phyloP scores from a whole-genome alignment of 2,888 invertebrate genomes.

The Archips xylosteana region DNA sequence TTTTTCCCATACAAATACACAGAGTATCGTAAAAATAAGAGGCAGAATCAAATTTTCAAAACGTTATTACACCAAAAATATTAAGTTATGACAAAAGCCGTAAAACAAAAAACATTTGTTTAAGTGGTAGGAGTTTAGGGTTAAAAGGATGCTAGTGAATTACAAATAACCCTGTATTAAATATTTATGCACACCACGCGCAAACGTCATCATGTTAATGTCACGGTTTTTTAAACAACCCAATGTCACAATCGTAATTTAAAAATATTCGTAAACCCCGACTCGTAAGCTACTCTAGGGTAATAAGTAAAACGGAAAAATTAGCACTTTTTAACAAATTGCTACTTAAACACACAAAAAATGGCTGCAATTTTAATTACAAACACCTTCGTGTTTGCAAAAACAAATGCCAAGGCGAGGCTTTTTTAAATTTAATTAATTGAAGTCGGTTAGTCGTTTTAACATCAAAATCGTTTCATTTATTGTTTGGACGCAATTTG shows the following conservation, averaged over 20 bases:
- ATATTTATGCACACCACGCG: constrained; percentile 2
- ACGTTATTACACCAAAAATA: no score
- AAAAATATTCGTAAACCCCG: neutral
- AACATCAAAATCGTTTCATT: constrained; percentile 39
- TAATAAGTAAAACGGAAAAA: constrained; percentile 20
- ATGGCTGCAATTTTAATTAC: constrained; percentile 51
- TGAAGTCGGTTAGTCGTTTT: constrained; percentile 44
- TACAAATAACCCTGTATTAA: no score
- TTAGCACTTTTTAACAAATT: constrained; percentile 29
- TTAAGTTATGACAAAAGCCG: no score
- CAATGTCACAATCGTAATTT: neutral
- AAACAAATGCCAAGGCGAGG: constrained; percentile 58
- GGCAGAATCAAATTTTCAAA: no score
- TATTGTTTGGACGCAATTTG: constrained; percentile 40
- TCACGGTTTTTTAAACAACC: neutral
- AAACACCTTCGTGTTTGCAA: constrained; percentile 51
- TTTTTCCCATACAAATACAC: no score
- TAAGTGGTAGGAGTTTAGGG: no score
- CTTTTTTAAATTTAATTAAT: constrained; percentile 51
- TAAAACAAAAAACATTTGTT: no score
- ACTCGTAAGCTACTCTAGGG: neutral
- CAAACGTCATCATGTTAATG: neutral
- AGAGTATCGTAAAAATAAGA: no score
- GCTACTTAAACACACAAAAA: constrained; percentile 38
- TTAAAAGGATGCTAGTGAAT: no score